Percentiles rank a stretch among this genome's conserved stretches.
Evolutionary conservation across 1,140 invertebrate species (phyloP).

Genomic region (Drosophila orosa): DNA sequence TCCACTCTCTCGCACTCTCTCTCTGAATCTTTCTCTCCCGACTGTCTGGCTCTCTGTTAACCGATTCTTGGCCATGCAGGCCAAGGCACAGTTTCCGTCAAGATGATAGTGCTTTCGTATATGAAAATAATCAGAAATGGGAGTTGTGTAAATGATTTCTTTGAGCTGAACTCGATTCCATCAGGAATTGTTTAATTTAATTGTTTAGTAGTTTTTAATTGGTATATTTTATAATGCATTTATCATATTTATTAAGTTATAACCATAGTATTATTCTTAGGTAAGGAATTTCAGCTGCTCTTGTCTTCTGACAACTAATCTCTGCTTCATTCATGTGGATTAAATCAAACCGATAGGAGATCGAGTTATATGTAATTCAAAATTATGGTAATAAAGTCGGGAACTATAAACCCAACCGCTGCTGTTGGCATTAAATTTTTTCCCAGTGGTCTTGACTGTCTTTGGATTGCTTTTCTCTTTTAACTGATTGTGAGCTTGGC

Average conservation of each 20-base stretch:
- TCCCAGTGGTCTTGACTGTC: conserved; percentile 45
- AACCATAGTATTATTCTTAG: not conserved
- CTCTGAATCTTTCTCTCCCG: conserved; percentile 33
- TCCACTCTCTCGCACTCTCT: conserved; percentile 9
- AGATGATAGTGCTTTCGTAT: not conserved
- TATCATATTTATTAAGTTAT: not conserved
- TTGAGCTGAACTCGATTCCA: not conserved
- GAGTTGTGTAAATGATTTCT: not conserved
- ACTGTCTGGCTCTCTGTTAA: conserved; percentile 39
- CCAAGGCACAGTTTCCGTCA: conserved; percentile 9
- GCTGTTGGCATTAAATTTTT: conserved; percentile 27
- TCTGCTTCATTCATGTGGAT: too few relatives aligned
- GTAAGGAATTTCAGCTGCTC: not conserved
- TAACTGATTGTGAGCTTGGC: conserved; percentile 59
- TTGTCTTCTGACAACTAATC: too few relatives aligned
- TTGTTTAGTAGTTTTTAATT: not conserved
- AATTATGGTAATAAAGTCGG: not conserved
- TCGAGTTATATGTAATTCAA: not conserved
- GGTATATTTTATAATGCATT: not conserved
- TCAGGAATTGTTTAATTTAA: not conserved
- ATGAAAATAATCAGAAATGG: too few relatives aligned
- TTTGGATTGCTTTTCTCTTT: conserved; percentile 70
- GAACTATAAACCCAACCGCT: not conserved
- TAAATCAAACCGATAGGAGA: too few relatives aligned
- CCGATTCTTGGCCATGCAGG: conserved; percentile 45